phyloP scores from a whole-genome alignment of 2,888 invertebrate genomes.

The Belgica antarctica region DNA sequence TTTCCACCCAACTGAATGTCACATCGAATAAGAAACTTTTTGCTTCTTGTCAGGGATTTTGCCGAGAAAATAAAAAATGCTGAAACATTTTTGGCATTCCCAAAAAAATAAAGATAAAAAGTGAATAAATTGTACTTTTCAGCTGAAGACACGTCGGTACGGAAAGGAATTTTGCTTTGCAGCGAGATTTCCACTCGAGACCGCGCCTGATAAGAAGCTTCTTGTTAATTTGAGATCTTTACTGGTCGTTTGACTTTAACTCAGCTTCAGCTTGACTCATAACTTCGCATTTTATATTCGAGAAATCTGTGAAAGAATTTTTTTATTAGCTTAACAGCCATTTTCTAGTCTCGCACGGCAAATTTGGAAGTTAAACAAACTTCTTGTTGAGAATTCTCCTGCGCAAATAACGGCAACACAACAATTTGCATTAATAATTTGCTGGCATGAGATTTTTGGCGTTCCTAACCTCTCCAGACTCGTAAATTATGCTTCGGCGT shows the following conservation, averaged over 20 bases:
- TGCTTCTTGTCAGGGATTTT: background rate
- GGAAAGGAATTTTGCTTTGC: background rate
- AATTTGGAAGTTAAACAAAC: background rate
- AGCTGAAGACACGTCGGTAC: background rate
- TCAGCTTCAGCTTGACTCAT: background rate
- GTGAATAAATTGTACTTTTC: conserved; percentile 19
- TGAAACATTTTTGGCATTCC: conserved; percentile 6
- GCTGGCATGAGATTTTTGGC: no score
- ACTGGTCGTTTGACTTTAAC: conserved; percentile 30
- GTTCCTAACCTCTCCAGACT: no score
- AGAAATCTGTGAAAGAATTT: background rate
- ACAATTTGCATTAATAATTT: no score
- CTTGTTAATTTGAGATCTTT: conserved; percentile 36
- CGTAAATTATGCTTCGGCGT: no score
- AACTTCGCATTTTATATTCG: conserved; percentile 21
- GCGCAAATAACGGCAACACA: no score
- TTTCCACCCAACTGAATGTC: conserved; percentile 11
- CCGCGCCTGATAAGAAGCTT: conserved; percentile 13
- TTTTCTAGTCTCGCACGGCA: conserved; percentile 8
- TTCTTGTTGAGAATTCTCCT: background rate
- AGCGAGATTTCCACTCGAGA: conserved; percentile 8
- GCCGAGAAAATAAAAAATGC: background rate
- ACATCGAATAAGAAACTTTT: conserved; percentile 21
- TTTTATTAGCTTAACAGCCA: conserved; percentile 14
- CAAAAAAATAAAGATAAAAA: conserved; percentile 1